Conservation (phyloP, 2,797 vertebrate species). For the Spizella passerina region DNA sequence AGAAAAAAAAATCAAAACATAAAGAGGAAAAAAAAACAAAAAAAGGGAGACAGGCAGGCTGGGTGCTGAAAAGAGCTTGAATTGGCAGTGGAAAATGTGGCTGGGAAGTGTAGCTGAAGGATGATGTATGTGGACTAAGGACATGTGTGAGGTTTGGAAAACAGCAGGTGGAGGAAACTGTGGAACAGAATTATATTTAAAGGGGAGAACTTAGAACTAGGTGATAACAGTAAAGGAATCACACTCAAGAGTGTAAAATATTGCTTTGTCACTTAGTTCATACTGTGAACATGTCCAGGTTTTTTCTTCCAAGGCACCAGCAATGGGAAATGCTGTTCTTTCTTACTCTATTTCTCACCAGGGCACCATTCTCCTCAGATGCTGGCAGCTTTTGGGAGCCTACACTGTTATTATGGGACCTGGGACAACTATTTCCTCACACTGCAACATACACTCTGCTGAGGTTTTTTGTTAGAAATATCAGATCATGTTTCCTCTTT, state of each 20-base stretch:
- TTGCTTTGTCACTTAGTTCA: neutral
- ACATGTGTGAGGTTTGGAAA: neutral
- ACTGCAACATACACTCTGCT: neutral
- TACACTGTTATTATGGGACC: neutral
- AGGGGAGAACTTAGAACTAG: constrained; percentile 4
- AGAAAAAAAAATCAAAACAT: neutral
- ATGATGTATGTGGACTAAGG: neutral
- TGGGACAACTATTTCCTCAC: neutral
- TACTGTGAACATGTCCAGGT: neutral
- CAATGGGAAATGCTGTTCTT: neutral
- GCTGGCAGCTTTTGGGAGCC: neutral
- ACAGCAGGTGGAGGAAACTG: constrained; percentile 25
- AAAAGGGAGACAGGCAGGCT: neutral
- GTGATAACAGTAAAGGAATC: constrained; percentile 27
- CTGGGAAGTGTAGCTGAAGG: neutral
- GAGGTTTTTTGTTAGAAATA: neutral
- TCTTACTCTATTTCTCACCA: neutral
- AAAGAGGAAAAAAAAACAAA: neutral
- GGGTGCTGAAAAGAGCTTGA: neutral
- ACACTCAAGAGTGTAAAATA: neutral
- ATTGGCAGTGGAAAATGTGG: neutral
- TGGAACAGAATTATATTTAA: constrained; percentile 1
- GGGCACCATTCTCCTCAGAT: neutral
- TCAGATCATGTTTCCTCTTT: neutral
- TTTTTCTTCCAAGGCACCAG: neutral